Percentiles rank a stretch among this genome's conserved stretches.
phyloP scores from a whole-genome alignment of 2,113 vertebrate species.

The Sakesphorus luctuosus region DNA sequence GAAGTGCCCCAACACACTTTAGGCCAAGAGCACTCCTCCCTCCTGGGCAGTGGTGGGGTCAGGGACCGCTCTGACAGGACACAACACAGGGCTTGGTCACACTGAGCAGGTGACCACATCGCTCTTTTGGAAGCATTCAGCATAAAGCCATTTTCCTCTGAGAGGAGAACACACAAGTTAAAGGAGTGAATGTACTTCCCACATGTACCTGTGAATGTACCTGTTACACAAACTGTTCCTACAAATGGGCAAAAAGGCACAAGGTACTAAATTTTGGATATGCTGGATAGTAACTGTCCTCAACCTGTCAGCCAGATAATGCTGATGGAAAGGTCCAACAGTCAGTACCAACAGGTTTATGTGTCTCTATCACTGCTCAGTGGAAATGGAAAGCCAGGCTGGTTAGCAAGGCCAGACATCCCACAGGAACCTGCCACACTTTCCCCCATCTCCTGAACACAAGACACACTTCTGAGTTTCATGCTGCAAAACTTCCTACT shows the following conservation, averaged over 20 bases:
- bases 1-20: rapidly evolving
- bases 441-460: not conserved
- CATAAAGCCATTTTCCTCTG: not conserved
- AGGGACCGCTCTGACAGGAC: not conserved
- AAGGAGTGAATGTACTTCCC: not conserved
- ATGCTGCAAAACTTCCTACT: not conserved
- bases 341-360: not conserved
- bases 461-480: not conserved
- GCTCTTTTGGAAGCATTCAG: not conserved
- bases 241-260: not conserved
- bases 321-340: not conserved
- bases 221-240: not conserved
- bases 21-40: not conserved
- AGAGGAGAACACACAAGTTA: not conserved
- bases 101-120: not conserved
- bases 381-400: not conserved
- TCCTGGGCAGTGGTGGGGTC: not conserved
- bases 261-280: not conserved
- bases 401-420: not conserved
- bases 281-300: not conserved
- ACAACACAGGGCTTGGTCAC: not conserved
- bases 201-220: no score
- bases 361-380: not conserved
- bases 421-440: not conserved
- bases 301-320: not conserved